Base-by-base conservation (phyloP, 2,113 vertebrate genomes). In the Elaphurus davidianus region DNA sequence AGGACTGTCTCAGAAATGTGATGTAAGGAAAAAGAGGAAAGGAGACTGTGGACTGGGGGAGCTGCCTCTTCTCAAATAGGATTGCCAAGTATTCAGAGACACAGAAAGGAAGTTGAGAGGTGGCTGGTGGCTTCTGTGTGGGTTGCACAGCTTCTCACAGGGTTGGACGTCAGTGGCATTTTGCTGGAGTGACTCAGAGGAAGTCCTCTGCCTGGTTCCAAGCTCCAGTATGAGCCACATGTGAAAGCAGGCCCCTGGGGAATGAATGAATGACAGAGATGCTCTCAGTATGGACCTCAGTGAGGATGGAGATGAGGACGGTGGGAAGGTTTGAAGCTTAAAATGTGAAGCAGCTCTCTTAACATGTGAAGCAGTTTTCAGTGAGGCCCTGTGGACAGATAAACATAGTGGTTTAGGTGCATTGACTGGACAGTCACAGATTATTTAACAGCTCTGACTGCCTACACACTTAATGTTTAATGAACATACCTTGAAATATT, bases 361-460 rank as follows among this genome's bases (percentile, higher is more conserved):
- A 50, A 50, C 13, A 50, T 50, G 47, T 50, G 47, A 50, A 50
- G 12, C 8, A 52, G 28, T 81, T 88, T 59, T 57, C 33, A 52
- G 21, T n/a, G 71, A 11, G 30, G 45, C 14, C 30, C 45, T 30
- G 12, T 40, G n/a, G 45, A n/a, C 6, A 36, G 28, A 59, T 21
- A 10, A 82, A 17, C 36, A 57, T 2, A 55, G 9, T 15, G 57
- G 2, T 55, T 67, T n/a, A 45, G 33, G 79, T 59, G 5, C 19
- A 6, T 50, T 83, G 40, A 33, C 30, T 60, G 17, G 52, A 43
- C 2, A 47, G 33, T 59, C 60, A 74, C 71, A 94, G 28, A 33
- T 82, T 96, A 43, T 43, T 89, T 96, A 50, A 52, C 50, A 91
- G 23, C 98, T 76, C 50, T 89, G 43, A 54, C 84, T 87, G 78